Base-by-base conservation (phyloP, 2,113 vertebrate genomes). In the Semnornis frantzii region DNA sequence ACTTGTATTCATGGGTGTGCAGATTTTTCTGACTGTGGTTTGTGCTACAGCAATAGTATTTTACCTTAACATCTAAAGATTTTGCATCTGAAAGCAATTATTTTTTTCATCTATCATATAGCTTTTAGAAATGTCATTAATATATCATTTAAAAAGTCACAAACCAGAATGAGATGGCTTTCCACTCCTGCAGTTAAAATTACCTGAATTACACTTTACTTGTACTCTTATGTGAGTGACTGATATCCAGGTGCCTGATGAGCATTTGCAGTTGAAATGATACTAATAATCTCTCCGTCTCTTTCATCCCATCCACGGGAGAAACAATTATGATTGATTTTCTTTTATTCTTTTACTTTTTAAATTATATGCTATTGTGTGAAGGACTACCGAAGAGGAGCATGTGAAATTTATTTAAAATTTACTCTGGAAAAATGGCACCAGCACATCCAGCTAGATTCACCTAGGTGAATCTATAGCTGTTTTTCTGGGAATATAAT, bases 171-270 rank as follows among this genome's bases (percentile, higher is more conserved):
- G 58, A 84, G 48, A 65, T 48, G 12, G 27, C 50, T 77, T 16
- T 76, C 46, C 0, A 0, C 18, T 85, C 28, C 57, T 85, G 16
- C 10, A 79, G 52, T 8, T 85, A 25, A 93, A 91, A 95, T 91
- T 76, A 78, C 54, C 44, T 0, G 4, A 86, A 90, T 84, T 91
- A 84, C 34, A 42, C 27, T 66, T 94, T 70, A 71, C n/a, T 64
- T 64, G 15, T 69, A 71, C 54, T 78, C 24, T 77, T 57, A 23
- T 12, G 7, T 16, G 33, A 78, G 28, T 70, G 69, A 87, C 79
- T 89, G 72, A 74, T 87, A 90, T 25, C 28, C 88, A 94, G 62
- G 46, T 93, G 68, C 31, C 44, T 90, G 76, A 85, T 58, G 48
- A 86, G 65, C n/a, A 74, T 75, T 79, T 89, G 8, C 15, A 59